phyloP scores from a whole-genome alignment of 2,113 vertebrate genomes.

The Spilogale gracilis region DNA sequence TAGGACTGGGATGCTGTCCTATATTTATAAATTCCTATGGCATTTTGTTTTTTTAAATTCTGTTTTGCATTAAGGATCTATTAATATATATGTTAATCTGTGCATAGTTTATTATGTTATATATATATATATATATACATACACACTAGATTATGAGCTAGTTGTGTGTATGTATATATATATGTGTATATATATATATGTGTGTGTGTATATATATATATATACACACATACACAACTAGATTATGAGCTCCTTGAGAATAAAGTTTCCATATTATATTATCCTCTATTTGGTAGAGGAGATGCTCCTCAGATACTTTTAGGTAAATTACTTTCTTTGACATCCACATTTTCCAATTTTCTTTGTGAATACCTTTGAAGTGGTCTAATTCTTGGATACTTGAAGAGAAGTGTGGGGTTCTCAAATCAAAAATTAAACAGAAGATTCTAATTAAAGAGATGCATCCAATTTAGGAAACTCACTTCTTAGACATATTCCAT shows the following conservation, averaged over 20 bases:
- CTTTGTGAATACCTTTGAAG: slow-evolving; percentile 21
- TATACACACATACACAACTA: background rate
- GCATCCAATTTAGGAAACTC: slow-evolving; percentile 7
- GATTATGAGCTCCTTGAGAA: background rate
- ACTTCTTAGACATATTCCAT: slow-evolving; percentile 18
- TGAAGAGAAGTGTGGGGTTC: background rate
- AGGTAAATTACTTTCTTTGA: slow-evolving; percentile 48
- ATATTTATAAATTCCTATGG: background rate
- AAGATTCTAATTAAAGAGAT: slow-evolving; percentile 54
- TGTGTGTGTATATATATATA: background rate
- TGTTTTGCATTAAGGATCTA: background rate
- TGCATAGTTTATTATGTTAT: background rate
- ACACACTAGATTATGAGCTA: too few relatives aligned
- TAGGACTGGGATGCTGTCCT: background rate
- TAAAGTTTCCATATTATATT: background rate
- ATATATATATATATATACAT: background rate
- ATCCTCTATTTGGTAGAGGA: background rate
- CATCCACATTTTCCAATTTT: slow-evolving; percentile 38
- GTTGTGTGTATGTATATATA: background rate
- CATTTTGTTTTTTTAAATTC: background rate
- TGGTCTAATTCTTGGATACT: slow-evolving; percentile 59
- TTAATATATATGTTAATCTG: background rate
- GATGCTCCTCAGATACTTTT: background rate
- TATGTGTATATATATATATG: background rate
- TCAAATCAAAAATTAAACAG: slow-evolving; percentile 61